These are phyloP conservation scores for Acanthococcus lagerstroemiae DNA, from an alignment of 2,888 invertebrate species.

Conservation along the genomic window DNA sequence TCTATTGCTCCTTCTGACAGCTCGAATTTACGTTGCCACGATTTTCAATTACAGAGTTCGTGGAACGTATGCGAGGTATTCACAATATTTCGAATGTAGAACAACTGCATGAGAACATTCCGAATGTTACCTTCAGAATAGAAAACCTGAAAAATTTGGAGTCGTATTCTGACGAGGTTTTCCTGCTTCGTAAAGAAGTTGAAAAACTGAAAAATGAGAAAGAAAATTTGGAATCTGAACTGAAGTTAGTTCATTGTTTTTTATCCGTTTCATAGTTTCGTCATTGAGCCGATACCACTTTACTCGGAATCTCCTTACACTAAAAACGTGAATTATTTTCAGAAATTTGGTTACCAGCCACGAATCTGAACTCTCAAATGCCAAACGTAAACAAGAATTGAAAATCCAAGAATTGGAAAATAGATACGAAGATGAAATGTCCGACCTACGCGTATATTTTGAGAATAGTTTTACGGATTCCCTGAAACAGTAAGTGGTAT, in stretches of 20 bases:
- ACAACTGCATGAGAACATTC: background rate
- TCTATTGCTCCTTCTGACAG: background rate
- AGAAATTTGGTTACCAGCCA: background rate
- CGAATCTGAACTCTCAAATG: background rate
- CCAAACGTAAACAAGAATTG: background rate
- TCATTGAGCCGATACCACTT: background rate
- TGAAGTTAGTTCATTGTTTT: constrained; percentile 17
- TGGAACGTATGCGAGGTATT: constrained; percentile 3
- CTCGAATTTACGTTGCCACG: background rate
- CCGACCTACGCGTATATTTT: constrained; percentile 20
- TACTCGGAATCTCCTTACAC: background rate
- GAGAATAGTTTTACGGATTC: constrained; percentile 4
- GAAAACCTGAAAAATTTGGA: constrained; percentile 1
- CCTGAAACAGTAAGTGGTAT: background rate
- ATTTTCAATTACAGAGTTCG: constrained; percentile 12
- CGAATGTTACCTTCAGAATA: constrained; percentile 15
- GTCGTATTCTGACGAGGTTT: constrained; percentile 5
- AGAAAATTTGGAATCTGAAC: background rate
- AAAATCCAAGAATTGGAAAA: constrained; percentile 2
- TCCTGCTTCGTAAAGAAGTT: background rate
- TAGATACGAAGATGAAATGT: constrained; percentile 24
- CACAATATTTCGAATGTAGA: background rate
- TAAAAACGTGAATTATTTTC: background rate
- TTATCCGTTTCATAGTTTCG: no score
- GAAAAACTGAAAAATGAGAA: constrained; percentile 4